phyloP scores from a whole-genome alignment of 2,888 invertebrate genomes.

The Rotaria socialis region DNA sequence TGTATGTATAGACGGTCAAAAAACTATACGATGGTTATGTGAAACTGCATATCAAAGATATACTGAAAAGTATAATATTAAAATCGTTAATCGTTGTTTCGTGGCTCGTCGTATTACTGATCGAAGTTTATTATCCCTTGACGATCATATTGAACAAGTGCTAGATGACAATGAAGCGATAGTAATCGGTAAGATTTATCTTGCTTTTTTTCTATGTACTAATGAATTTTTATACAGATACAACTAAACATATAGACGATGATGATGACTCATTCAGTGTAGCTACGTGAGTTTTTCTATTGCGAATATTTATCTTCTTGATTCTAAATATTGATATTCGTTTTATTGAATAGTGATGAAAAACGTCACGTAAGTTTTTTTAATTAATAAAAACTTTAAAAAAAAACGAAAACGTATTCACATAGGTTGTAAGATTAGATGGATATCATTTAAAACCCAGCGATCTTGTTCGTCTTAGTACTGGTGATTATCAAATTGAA shows the following conservation, averaged over 20 bases:
- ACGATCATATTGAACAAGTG: not conserved
- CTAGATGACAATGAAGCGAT: not conserved
- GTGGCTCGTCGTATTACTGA: not conserved
- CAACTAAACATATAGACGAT: not conserved
- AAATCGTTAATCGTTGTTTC: not conserved
- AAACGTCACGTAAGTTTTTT: not conserved
- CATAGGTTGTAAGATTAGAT: constrained; percentile 36
- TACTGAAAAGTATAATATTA: not conserved
- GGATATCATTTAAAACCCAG: constrained; percentile 38
- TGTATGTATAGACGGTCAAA: not conserved
- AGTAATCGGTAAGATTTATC: not conserved
- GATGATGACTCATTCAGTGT: not conserved
- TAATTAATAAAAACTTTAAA: not conserved
- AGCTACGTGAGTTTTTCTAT: not conserved
- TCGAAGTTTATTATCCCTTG: not conserved
- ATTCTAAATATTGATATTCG: not conserved
- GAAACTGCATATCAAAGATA: not conserved
- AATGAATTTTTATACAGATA: not conserved
- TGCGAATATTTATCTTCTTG: no score
- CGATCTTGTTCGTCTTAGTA: constrained; percentile 40
- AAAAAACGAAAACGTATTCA: not conserved
- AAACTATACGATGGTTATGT: constrained; percentile 24
- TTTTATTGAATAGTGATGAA: not conserved
- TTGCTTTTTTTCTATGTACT: not conserved
- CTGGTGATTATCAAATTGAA: constrained; percentile 41